Base-by-base conservation (phyloP, 2,113 vertebrate genomes). In the Suricata suricatta region DNA sequence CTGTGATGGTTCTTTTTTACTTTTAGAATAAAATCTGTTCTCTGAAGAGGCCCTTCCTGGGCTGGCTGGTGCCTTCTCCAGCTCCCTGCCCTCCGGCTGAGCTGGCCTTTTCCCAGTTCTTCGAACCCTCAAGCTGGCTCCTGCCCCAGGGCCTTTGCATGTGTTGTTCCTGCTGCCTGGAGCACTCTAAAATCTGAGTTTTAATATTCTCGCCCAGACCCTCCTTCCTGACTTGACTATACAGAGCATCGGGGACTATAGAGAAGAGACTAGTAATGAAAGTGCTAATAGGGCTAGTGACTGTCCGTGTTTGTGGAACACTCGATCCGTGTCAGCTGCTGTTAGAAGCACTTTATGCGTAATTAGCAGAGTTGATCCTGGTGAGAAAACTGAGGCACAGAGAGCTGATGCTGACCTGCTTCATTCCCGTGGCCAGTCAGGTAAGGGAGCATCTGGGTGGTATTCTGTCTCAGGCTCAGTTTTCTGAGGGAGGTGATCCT, bases 71-170 rank as follows among this genome's bases (percentile, higher is more conserved):
- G 15, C 60, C 52, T 8, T 15, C 9, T 17, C 2, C 33, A 7
- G 38, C 29, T 11, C 9, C 1, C 33, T 35, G 85, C 66, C 52
- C 52, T 74, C 27, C 38, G 27, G 21, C 35, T 35, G 13, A 33
- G 14, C 29, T n/a, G n/a, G 15, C 15, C 68, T 72, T 64, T 23
- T n/a, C 10, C 54, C 29, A 68, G 50, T 44, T 82, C 66, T 7
- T 31, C 27, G 81, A 41, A 33, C 60, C 41, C 31, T 60, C 35
- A 57, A 44, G 71, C 54, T 76, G 6, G 12, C 23, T n/a, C 27
- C 50, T 27, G 35, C 77, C 90, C 57, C 79, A 41, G 77, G 50
- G 35, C 63, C 77, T 92, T 92, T 69, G 35, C 66, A 83, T 29
- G 6, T 16, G 35, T 27, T 38, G 33, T 47, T 60, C 38, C 35